Percentiles rank a stretch among this genome's conserved stretches.
Conservation (phyloP, 2,888 invertebrate genomes). For the Mycalesis mineus region DNA sequence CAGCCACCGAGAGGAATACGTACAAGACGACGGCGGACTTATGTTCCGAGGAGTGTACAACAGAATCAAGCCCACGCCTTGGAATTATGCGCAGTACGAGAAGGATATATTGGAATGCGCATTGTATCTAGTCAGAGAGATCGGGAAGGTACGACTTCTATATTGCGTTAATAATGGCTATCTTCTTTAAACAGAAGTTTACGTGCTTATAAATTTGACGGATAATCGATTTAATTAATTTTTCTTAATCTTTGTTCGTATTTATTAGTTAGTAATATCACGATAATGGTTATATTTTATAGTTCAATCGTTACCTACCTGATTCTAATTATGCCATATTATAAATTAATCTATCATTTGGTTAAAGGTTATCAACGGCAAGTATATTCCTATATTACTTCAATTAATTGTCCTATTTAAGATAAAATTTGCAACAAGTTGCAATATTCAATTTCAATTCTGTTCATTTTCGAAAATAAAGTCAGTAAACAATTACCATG, state of each 20-base stretch:
- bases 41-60: slow-evolving; percentile 95
- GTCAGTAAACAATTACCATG: no score
- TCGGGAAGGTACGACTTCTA: slow-evolving; percentile 79
- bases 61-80: slow-evolving; percentile 88
- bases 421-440: not conserved
- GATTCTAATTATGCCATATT: not conserved
- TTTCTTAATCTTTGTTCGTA: no score
- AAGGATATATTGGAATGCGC: slow-evolving; percentile 88
- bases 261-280: no score
- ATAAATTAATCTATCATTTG: not conserved
- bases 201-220: no score
- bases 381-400: not conserved
- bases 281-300: no score
- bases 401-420: not conserved
- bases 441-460: no score
- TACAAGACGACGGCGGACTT: slow-evolving; percentile 90
- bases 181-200: no score
- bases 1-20: slow-evolving; percentile 88
- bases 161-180: not conserved
- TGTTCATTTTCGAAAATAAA: no score
- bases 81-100: slow-evolving; percentile 95
- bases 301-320: not conserved
- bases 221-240: no score
- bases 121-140: slow-evolving; percentile 83
- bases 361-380: not conserved